phyloP scores from a whole-genome alignment of 2,113 vertebrate species.

The Muntiacus reevesi region DNA sequence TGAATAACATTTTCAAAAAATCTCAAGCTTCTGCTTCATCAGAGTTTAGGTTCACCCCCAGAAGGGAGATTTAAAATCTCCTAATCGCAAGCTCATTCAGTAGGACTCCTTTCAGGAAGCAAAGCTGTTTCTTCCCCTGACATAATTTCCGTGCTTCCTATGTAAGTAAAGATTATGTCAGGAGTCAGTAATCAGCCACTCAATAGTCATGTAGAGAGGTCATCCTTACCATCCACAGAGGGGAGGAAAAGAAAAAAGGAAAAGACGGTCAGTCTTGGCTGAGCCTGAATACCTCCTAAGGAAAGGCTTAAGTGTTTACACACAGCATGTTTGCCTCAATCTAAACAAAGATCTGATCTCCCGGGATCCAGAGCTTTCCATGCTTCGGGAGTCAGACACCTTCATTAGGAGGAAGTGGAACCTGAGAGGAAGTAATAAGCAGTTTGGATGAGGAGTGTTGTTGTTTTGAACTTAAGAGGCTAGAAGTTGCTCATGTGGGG shows the following conservation, averaged over 20 bases:
- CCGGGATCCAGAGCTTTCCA: background rate
- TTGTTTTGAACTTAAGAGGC: constrained; percentile 1
- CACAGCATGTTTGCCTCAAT: background rate
- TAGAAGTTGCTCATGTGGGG: background rate
- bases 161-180: background rate
- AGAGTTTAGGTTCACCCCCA: background rate
- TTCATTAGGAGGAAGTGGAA: background rate
- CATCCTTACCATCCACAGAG: background rate
- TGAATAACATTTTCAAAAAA: background rate
- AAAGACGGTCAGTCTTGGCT: background rate
- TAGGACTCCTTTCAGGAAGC: background rate
- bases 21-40: background rate
- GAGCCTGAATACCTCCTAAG: background rate
- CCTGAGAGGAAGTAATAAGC: background rate
- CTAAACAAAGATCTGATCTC: constrained; percentile 20
- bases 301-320: background rate
- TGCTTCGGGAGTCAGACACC: background rate
- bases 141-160: background rate
- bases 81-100: background rate
- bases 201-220: background rate
- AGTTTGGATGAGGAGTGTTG: background rate
- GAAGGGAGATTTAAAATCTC: background rate
- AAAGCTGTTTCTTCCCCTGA: background rate
- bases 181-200: background rate
- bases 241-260: background rate